Conservation (phyloP, 2,797 vertebrate species). For the Sparidentex hasta region DNA sequence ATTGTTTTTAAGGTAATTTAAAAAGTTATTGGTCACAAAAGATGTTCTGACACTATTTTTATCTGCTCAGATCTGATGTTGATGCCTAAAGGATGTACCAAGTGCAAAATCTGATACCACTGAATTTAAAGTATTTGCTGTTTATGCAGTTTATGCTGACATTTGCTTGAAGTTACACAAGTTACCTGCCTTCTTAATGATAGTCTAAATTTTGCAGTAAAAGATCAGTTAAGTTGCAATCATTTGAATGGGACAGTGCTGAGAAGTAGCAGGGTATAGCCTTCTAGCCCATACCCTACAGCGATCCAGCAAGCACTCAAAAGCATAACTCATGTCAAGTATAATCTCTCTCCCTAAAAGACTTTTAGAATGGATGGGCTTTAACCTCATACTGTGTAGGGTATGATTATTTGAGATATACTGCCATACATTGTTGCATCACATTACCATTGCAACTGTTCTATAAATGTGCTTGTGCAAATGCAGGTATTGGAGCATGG, state of each 20-base stretch:
- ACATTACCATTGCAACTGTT: constrained; percentile 13
- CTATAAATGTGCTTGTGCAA: constrained; percentile 24
- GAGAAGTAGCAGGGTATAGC: no score
- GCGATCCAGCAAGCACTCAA: neutral
- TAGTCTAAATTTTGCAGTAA: no score
- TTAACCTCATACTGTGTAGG: neutral
- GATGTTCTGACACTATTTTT: no score
- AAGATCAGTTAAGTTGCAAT: no score
- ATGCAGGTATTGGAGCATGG: constrained; percentile 95
- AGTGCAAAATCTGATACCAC: no score
- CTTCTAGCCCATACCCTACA: no score
- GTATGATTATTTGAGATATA: neutral
- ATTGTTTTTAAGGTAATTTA: neutral
- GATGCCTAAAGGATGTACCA: no score
- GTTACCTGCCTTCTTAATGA: no score
- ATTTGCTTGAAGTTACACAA: neutral
- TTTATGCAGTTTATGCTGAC: no score
- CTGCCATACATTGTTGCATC: neutral
- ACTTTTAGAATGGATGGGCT: neutral
- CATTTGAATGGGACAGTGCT: no score
- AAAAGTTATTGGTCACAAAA: neutral
- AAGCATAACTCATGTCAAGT: neutral
- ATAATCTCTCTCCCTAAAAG: neutral
- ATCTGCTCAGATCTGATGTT: no score
- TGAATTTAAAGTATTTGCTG: no score